These are phyloP conservation scores for Pocillopora grandis DNA, from an alignment of 92 coral and sea anemone genomes.

Conservation along the genomic window DNA sequence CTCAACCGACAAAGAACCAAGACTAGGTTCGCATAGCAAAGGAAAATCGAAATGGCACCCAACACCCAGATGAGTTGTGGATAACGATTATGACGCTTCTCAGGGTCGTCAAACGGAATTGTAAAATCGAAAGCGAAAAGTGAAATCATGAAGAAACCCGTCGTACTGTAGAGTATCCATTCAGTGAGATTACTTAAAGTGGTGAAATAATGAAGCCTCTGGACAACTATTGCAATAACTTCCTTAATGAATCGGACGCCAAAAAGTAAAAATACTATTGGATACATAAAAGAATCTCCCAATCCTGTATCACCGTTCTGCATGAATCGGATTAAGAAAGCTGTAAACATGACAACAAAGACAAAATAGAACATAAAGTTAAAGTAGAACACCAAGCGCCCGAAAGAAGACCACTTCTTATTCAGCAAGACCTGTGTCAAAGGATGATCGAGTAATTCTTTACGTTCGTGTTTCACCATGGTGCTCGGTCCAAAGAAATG, in stretches of 20 bases:
- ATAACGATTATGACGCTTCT: constrained; percentile 2
- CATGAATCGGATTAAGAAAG: constrained; percentile 32
- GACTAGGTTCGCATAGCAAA: constrained; percentile 66
- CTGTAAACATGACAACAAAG: constrained; percentile 46
- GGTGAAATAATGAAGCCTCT: constrained; percentile 56
- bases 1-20: constrained; percentile 65
- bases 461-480: constrained; percentile 64
- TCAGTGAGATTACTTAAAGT: constrained; percentile 49
- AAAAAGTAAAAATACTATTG: constrained; percentile 31
- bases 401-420: constrained; percentile 67
- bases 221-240: constrained; percentile 48
- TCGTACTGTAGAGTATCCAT: constrained; percentile 51
- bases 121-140: too few relatives aligned
- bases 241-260: constrained; percentile 54
- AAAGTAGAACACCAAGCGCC: constrained; percentile 46
- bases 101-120: not conserved
- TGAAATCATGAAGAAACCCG: not conserved
- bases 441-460: constrained; percentile 65
- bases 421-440: constrained; percentile 64
- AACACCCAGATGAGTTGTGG: constrained; percentile 46
- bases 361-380: constrained; percentile 51
- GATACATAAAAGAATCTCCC: not conserved
- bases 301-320: not conserved
- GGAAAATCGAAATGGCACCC: constrained; percentile 59
- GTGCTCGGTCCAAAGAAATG: constrained; percentile 65